A percentile compares a stretch with the other conserved stretches of the same genome.
Conservation (phyloP, 2,113 vertebrate species). For the Gasterosteus nipponicus region DNA sequence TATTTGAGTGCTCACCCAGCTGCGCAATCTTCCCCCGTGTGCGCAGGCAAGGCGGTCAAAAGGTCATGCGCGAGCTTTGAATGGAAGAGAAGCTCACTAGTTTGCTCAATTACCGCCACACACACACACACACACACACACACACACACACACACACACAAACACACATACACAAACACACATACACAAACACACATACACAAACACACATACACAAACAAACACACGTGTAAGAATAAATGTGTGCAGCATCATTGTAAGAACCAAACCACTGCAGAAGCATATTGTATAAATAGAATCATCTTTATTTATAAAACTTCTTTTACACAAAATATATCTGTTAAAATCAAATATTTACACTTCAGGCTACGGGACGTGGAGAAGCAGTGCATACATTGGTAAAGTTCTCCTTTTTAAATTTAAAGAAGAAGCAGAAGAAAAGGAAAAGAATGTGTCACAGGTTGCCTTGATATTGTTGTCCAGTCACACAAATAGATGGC, state of each 20-base stretch:
- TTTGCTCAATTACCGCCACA: constrained; percentile 56
- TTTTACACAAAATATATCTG: constrained; percentile 94
- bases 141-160: constrained; percentile 4
- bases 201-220: not conserved
- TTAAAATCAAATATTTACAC: constrained; percentile 89
- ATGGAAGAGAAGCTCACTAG: constrained; percentile 60
- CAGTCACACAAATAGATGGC: constrained; percentile 64
- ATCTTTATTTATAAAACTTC: constrained; percentile 91
- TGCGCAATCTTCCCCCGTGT: constrained; percentile 72
- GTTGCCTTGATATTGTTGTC: constrained; percentile 72
- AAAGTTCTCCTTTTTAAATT: constrained; percentile 73
- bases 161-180: too few species aligned
- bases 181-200: not conserved
- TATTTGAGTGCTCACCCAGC: constrained; percentile 77
- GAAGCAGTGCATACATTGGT: constrained; percentile 89
- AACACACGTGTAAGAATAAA: not conserved
- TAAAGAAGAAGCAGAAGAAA: constrained; percentile 44
- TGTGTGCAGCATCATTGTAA: constrained; percentile 7
- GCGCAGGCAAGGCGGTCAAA: constrained; percentile 68
- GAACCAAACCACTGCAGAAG: constrained; percentile 52
- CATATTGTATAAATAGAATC: constrained; percentile 89
- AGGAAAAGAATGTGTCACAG: constrained; percentile 79
- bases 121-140: constrained; percentile 2
- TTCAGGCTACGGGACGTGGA: constrained; percentile 77
- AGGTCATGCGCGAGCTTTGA: constrained; percentile 68